Conservation (phyloP, 1,140 invertebrate genomes). For the Drosophila aff. region DNA sequence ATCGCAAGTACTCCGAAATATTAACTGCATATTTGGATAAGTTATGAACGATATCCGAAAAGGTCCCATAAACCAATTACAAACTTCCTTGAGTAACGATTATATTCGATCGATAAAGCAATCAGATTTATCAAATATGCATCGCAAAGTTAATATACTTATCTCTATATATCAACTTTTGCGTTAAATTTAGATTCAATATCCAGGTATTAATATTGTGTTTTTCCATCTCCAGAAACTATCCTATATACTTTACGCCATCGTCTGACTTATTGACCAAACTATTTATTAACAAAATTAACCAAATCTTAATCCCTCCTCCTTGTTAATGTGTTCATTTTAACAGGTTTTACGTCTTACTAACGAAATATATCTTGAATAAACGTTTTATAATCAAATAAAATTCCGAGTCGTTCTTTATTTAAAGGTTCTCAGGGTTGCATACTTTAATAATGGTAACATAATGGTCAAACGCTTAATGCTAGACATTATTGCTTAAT, state of each 20-base stretch:
- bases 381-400: constrained; percentile 53
- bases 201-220: not conserved
- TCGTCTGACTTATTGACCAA: constrained; percentile 1
- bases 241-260: constrained; percentile 8
- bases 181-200: too few relatives aligned
- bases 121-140: not conserved
- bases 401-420: not conserved
- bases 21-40: too few relatives aligned
- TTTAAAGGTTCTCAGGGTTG: not conserved
- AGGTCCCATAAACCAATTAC: too few relatives aligned
- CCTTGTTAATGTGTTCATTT: constrained; percentile 62
- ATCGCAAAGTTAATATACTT: too few relatives aligned
- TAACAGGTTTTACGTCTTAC: constrained; percentile 42
- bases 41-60: too few relatives aligned
- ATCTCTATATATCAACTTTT: not conserved
- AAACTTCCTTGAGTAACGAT: not conserved
- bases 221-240: not conserved
- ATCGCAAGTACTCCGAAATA: too few relatives aligned
- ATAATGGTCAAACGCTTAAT: constrained; percentile 45
- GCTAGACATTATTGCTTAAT: constrained; percentile 79
- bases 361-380: constrained; percentile 55
- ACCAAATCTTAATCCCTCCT: constrained; percentile 9
- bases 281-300: constrained; percentile 11
- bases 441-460: constrained; percentile 8
- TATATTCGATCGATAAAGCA: not conserved